Percentiles rank a stretch among this genome's conserved stretches.
Conservation (phyloP, 2,797 vertebrate genomes). For the Labroides dimidiatus region DNA sequence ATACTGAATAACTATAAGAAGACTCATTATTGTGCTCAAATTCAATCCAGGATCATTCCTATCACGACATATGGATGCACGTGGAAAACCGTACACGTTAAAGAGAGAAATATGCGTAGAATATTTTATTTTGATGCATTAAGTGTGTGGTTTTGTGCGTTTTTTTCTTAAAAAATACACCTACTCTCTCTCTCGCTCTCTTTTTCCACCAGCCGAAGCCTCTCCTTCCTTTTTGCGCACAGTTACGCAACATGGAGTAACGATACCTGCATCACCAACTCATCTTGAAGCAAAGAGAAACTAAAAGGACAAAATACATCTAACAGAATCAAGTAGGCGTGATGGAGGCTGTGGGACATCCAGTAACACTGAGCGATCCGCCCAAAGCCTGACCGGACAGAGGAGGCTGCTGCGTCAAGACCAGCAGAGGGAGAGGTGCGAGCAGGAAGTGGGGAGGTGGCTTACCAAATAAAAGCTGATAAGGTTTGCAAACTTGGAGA, state of each 20-base stretch:
- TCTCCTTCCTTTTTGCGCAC: neutral
- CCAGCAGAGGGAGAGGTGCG: neutral
- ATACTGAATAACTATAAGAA: too few relatives aligned
- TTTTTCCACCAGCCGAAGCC: neutral
- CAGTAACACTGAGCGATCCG: neutral
- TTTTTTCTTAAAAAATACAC: too few relatives aligned
- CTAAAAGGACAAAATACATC: neutral
- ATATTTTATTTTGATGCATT: too few relatives aligned
- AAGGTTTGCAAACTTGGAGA: neutral
- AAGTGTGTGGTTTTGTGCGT: too few relatives aligned
- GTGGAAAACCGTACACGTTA: too few relatives aligned
- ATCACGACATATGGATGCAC: too few relatives aligned
- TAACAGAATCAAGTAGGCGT: too few relatives aligned
- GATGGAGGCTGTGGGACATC: neutral
- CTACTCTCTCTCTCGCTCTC: too few relatives aligned
- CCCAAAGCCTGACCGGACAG: slow-evolving; percentile 11
- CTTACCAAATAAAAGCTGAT: slow-evolving; percentile 30
- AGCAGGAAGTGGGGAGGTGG: neutral
- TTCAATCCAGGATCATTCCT: too few relatives aligned
- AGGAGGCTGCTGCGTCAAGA: slow-evolving; percentile 17
- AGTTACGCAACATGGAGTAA: slow-evolving; percentile 18
- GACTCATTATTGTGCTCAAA: too few relatives aligned
- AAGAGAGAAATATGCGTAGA: too few relatives aligned
- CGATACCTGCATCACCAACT: neutral
- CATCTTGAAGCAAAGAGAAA: neutral